Evolutionary conservation across 2,888 invertebrate species (phyloP).

Genomic region (Polydrusus pterygomalis): DNA sequence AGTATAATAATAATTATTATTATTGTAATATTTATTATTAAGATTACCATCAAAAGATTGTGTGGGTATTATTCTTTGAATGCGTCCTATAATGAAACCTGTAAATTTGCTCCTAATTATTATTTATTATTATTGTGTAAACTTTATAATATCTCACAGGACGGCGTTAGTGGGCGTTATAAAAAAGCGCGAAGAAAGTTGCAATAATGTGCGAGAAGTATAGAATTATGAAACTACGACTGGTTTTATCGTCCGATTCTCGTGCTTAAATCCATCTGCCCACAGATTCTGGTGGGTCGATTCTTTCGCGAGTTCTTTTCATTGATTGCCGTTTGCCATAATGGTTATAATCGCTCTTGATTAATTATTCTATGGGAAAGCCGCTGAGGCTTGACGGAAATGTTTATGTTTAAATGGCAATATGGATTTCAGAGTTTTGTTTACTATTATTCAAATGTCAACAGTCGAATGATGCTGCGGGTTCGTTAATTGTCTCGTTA

Average conservation of each 20-base stretch:
- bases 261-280: slow-evolving; percentile 53
- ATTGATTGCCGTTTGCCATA: slow-evolving; percentile 52
- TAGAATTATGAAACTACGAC: slow-evolving; percentile 66
- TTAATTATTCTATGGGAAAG: slow-evolving; percentile 63
- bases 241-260: slow-evolving; percentile 49
- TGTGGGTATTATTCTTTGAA: slow-evolving; percentile 40
- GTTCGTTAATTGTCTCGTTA: slow-evolving; percentile 31
- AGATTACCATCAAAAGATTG: not conserved
- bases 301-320: slow-evolving; percentile 54
- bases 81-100: slow-evolving; percentile 35
- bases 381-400: slow-evolving; percentile 59
- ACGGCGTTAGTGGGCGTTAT: slow-evolving; percentile 59
- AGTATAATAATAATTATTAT: not conserved
- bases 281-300: slow-evolving; percentile 59
- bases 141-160: slow-evolving; percentile 41
- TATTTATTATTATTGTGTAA: slow-evolving; percentile 52
- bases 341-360: slow-evolving; percentile 58
- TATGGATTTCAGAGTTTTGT: slow-evolving; percentile 43
- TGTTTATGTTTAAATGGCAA: slow-evolving; percentile 50
- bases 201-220: slow-evolving; percentile 66
- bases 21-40: not conserved
- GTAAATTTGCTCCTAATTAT: slow-evolving; percentile 49
- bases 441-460: slow-evolving; percentile 49
- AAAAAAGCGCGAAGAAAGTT: slow-evolving; percentile 65
- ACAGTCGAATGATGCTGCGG: slow-evolving; percentile 26